Percentiles rank a stretch among this genome's conserved stretches.
Evolutionary conservation across 2,797 vertebrate species (phyloP).

Genomic region (Capromys pilorides): DNA sequence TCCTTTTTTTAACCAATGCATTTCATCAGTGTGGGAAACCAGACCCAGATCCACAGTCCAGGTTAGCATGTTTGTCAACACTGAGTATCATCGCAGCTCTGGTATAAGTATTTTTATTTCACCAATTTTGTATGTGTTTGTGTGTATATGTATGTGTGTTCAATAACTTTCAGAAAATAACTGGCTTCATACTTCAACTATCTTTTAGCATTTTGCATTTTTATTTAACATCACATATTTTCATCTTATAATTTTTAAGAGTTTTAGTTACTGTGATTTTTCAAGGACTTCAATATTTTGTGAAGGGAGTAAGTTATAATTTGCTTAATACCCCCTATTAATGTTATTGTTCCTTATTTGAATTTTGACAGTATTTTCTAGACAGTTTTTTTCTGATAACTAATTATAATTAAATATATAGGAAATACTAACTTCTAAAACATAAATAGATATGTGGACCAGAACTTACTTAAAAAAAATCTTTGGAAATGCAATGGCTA

Average conservation of each 20-base stretch:
- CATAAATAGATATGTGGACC: background rate
- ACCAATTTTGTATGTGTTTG: background rate
- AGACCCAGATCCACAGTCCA: background rate
- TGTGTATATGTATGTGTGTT: background rate
- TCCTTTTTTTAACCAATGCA: background rate
- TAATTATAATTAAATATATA: background rate
- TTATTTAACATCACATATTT: background rate
- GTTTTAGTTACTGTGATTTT: background rate
- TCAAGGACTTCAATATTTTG: background rate
- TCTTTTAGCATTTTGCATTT: background rate
- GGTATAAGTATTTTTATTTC: background rate
- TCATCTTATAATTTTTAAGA: background rate
- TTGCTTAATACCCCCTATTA: background rate
- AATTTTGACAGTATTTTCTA: background rate
- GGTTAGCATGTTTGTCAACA: too few relatives aligned
- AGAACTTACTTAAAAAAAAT: conserved; percentile 32
- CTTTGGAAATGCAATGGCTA: background rate
- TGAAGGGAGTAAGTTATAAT: background rate
- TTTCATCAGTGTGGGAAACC: background rate
- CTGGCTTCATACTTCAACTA: background rate
- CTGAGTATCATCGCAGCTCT: background rate
- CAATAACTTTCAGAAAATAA: background rate
- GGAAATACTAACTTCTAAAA: background rate
- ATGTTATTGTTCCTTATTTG: background rate
- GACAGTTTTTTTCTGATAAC: background rate